Evolutionary conservation across 2,888 invertebrate genomes (phyloP).

Genomic region (Rapana venosa): DNA sequence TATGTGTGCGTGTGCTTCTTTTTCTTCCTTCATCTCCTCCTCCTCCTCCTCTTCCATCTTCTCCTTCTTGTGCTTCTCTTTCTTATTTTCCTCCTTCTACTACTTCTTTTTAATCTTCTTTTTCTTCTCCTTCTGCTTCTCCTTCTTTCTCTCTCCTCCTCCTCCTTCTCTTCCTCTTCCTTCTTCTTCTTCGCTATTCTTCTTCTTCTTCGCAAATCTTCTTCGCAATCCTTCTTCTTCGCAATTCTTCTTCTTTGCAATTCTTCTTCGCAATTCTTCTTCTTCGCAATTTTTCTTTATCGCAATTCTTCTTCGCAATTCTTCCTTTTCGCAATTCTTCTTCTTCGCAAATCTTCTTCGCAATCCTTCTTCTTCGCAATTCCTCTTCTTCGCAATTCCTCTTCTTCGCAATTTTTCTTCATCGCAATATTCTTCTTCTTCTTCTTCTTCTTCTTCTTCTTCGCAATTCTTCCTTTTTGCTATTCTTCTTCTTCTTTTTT

Average conservation of each 20-base stretch:
- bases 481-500: neutral
- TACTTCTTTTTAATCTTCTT: neutral
- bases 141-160: neutral
- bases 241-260: neutral
- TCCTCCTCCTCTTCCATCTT: neutral
- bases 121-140: neutral
- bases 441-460: neutral
- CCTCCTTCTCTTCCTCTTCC: neutral
- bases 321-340: neutral
- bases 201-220: neutral
- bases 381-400: neutral
- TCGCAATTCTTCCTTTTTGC: neutral
- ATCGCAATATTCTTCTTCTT: neutral
- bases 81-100: neutral
- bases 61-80: neutral
- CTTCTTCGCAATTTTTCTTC: neutral
- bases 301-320: neutral
- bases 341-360: neutral
- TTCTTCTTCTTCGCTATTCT: neutral
- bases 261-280: neutral
- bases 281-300: neutral
- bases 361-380: slow-evolving; percentile 1
- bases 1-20: neutral
- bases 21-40: neutral
- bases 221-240: neutral